Base-by-base conservation (phyloP, 1,140 invertebrate species). In the Drosophila pseudoananassae region DNA sequence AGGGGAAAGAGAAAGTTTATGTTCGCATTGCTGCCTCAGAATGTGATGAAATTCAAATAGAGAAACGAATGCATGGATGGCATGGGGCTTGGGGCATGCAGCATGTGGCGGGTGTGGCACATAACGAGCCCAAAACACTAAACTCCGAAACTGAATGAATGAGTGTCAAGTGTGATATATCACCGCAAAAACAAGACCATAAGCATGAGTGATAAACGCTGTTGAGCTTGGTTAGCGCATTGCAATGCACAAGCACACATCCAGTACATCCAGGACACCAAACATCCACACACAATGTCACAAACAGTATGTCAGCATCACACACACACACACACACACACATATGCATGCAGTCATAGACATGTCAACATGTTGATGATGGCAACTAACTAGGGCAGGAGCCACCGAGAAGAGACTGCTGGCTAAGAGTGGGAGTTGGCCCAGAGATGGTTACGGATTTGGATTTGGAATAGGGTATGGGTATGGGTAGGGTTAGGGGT, bases 91-190 rank as follows among this genome's bases (percentile, higher is more conserved):
- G 59, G 49, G 25, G 4, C 46, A 47, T 40, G 38, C 10, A 14
- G 38, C 12, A 14, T n/a, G 38, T 10, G 31, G 15, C 2, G 49
- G 55, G 45, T 29, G 40, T 60, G 46, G 63, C 20, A 53, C 53
- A 49, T 73, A 74, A 85, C 82, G 74, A 85, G 77, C 63, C 76
- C 76, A 84, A 76, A 69, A 83, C 81, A 80, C 80, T 79, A 84
- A 84, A 84, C 76, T 84, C 78, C 65, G 81, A 84, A 88, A 82
- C 83, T 89, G 84, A 88, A 89, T 90, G 88, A 90, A 90, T 90
- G 88, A 90, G 83, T 90, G 88, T 90, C 88, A 90, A 90, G 88
- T 90, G 88, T 90, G 88, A 90, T 90, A 90, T 90, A 90, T 90
- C 87, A 90, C 88, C 87, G 79, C 82, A 90, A 83, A 89, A 90